phyloP scores from a whole-genome alignment of 2,113 vertebrate genomes.

The Salvelinus fontinalis region DNA sequence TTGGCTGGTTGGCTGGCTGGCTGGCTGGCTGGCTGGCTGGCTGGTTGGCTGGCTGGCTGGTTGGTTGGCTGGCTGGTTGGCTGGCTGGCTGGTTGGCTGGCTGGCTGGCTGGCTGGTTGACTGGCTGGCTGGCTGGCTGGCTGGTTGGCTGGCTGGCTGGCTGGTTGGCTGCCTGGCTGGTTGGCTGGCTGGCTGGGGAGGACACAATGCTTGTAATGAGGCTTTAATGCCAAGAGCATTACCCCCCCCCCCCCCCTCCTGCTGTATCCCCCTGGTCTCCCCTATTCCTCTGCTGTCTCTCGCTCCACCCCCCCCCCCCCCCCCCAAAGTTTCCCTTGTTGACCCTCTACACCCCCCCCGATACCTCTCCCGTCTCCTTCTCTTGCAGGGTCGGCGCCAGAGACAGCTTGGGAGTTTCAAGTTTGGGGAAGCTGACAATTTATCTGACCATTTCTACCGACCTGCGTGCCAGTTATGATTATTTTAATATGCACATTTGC shows the following conservation, averaged over 20 bases:
- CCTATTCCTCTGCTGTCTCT: no score
- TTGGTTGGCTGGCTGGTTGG: no score
- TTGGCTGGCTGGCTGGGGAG: conserved; percentile 28
- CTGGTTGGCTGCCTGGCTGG: conserved; percentile 34
- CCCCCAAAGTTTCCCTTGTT: no score
- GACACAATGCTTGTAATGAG: conserved; percentile 52
- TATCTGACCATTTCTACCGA: no score
- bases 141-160: conserved; percentile 15
- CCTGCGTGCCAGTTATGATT: no score
- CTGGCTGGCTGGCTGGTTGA: conserved; percentile 28
- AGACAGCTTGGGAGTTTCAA: no score
- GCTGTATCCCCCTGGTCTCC: conserved; percentile 5
- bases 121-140: neutral
- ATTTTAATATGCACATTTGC: no score
- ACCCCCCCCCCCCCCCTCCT: conserved; percentile 35
- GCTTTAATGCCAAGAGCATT: conserved; percentile 64
- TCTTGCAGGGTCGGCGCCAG: no score
- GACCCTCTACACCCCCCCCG: no score
- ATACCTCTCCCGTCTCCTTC: no score
- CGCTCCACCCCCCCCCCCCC: no score
- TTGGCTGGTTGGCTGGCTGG: conserved; percentile 12
- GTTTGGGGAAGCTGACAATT: no score
- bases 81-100: conserved; percentile 12
- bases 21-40: conserved; percentile 30
- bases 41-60: conserved; percentile 23